phyloP scores from a whole-genome alignment of 2,888 invertebrate species.

The Pimpla rufipes region DNA sequence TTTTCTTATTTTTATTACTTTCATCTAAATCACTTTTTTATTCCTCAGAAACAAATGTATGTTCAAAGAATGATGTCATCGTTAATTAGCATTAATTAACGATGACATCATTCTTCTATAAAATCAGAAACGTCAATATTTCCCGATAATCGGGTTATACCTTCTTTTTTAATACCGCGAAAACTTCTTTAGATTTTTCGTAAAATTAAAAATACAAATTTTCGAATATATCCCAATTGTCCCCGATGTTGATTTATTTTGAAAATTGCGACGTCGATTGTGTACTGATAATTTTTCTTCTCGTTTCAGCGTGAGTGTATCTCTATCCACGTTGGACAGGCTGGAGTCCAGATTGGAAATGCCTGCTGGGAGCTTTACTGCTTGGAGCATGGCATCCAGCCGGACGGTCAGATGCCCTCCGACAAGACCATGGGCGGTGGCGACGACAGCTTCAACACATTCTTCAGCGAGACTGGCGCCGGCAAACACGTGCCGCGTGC shows the following conservation, averaged over 20 bases:
- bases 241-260: not conserved
- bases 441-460: conserved; percentile 98
- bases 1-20: too few species aligned
- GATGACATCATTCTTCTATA: too few species aligned
- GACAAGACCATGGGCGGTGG: conserved; percentile 96
- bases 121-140: too few species aligned
- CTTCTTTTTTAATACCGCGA: too few species aligned
- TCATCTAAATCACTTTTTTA: too few species aligned
- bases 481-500: conserved; percentile 98
- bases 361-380: conserved; percentile 96
- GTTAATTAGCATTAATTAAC: too few species aligned
- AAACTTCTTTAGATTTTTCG: too few species aligned
- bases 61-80: too few species aligned
- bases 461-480: conserved; percentile 97
- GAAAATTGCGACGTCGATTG: not conserved
- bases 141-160: too few species aligned
- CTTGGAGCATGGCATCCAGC: conserved; percentile 96
- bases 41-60: too few species aligned
- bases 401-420: conserved; percentile 97
- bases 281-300: not conserved
- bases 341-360: conserved; percentile 96
- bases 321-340: conserved; percentile 92
- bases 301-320: conserved; percentile 91
- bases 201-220: not conserved
- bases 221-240: not conserved